Base-by-base conservation (phyloP, 2,888 invertebrate genomes). In the Drosophila neotestacea region DNA sequence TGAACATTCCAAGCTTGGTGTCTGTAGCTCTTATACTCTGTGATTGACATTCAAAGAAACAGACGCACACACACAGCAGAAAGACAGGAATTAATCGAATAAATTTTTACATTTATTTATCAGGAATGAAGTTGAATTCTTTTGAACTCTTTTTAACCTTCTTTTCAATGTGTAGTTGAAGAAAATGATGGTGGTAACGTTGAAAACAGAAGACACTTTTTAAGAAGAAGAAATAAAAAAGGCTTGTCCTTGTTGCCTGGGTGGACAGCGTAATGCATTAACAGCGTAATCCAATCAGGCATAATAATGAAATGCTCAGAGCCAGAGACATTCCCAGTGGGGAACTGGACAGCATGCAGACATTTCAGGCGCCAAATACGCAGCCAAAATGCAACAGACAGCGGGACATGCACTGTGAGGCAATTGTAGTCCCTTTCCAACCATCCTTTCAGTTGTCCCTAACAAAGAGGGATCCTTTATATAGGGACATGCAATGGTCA, bases 261-360 rank as follows among this genome's bases (percentile, higher is more conserved):
- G 16, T 44, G 36, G 58, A 61, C 64, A 62, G 67, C 63, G 67
- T 68, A 77, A 79, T 79, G 81, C 82, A 85, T 84, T 84, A 85
- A 83, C 75, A 72, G 59, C 73, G 80, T 84, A 85, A 84, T 85
- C 80, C 85, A 77, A 83, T 85, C 85, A 80, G 44, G 66, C 59
- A 61, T 67, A 70, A 78, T 84, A 85, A 85, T 84, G 79, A 80
- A 81, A 81, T 82, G 67, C 70, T 71, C 66, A 79, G 77, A 73
- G 69, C 70, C 75, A 69, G 70, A 60, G 70, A 74, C 73, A 70
- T 47, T 28, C 9, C 7, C 65, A 55, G 39, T 10, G 13, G 38
- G 13, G 11, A 10, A 28, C 2, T 10, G 32, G 7, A 50, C 10
- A 34, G 34, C 36, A 50, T 36, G 27, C 22, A 36, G 27, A 38